Base-by-base conservation (phyloP, 2,888 invertebrate species). In the Amphimallon solstitiale region DNA sequence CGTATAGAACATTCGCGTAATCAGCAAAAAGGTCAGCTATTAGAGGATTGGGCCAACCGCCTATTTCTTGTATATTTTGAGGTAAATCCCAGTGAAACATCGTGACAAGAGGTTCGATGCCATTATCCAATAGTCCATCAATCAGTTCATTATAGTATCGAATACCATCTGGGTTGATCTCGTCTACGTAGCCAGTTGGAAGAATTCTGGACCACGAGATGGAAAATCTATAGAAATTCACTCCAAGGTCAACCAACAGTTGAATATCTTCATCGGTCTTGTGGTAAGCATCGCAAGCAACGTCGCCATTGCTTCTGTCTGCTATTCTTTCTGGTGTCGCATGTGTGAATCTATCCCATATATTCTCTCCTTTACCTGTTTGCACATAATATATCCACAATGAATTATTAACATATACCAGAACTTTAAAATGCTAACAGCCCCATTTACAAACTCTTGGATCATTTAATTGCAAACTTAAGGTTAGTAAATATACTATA, bases 61-160 rank as follows among this genome's bases (percentile, higher is more conserved):
- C 89, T 2, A 88, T 77, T 51, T 87, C 85, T 81, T 87, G 85
- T 14, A 88, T 77, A 2, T 74, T 66, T 73, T 88, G 86, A 0
- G 89, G 89, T 65, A 89, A 81, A 75, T 90, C 89, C 88, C 88
- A 89, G 74, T 90, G 89, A 80, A 87, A 89, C 76, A 89, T 81
- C 0, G 88, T 88, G 7, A 87, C 84, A 43, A 86, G 72, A 0
- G 90, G 89, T 56, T 80, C 74, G 63, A 92, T 88, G 10, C 82
- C 82, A 60, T 85, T 81, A 0, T 74, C 80, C n/a, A n/a, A n/a
- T n/a, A n/a, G n/a, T n/a, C n/a, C n/a, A n/a, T n/a, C n/a, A n/a
- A n/a, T n/a, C n/a, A 92, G 76, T 40, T 84, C 81, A 60, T 84
- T 85, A 80, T 91, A 92, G 79, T 89, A 90, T 43, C 82, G 77